Evolutionary conservation across 2,797 vertebrate species (phyloP).

Genomic region (Zenarchopterus dispar): DNA sequence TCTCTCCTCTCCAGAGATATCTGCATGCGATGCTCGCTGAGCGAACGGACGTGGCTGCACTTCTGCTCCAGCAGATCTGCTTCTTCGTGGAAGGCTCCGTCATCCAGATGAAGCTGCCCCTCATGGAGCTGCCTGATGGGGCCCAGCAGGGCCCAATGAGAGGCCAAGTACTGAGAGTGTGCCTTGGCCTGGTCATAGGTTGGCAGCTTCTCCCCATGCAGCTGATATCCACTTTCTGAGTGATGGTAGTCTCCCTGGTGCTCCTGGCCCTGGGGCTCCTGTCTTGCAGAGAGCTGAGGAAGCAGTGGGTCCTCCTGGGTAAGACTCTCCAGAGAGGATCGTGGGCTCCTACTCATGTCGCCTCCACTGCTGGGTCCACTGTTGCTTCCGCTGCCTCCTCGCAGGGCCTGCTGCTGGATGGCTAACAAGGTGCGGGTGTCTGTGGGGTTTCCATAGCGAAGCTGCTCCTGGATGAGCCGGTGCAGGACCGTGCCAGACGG

Average conservation of each 20-base stretch:
- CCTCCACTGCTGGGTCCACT: constrained; percentile 83
- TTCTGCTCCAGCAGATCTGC: constrained; percentile 86
- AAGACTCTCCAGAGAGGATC: constrained; percentile 91
- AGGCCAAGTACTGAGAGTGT: constrained; percentile 90
- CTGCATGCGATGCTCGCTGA: constrained; percentile 93
- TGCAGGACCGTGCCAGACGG: constrained; percentile 96
- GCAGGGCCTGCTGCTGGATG: constrained; percentile 91
- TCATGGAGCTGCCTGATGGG: constrained; percentile 57
- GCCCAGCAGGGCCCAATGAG: constrained; percentile 77
- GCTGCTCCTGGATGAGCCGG: constrained; percentile 97
- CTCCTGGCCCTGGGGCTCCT: constrained; percentile 98
- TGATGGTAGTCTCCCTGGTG: constrained; percentile 91
- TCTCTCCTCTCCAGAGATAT: constrained; percentile 90
- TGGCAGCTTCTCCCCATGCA: constrained; percentile 91
- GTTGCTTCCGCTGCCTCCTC: constrained; percentile 81
- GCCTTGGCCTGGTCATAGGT: constrained; percentile 96
- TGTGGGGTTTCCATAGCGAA: constrained; percentile 95
- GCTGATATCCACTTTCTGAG: constrained; percentile 88
- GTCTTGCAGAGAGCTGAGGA: constrained; percentile 92
- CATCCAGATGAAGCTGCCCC: constrained; percentile 48
- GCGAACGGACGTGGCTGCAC: constrained; percentile 89
- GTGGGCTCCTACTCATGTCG: constrained; percentile 82
- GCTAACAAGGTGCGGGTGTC: constrained; percentile 95
- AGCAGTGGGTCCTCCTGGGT: constrained; percentile 88
- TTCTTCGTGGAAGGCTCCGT: constrained; percentile 80